Evolutionary conservation across 1,140 invertebrate species (phyloP), one percentile per base, ranked within the genome.

Genomic region (Drosophila sturtevanti): DNA sequence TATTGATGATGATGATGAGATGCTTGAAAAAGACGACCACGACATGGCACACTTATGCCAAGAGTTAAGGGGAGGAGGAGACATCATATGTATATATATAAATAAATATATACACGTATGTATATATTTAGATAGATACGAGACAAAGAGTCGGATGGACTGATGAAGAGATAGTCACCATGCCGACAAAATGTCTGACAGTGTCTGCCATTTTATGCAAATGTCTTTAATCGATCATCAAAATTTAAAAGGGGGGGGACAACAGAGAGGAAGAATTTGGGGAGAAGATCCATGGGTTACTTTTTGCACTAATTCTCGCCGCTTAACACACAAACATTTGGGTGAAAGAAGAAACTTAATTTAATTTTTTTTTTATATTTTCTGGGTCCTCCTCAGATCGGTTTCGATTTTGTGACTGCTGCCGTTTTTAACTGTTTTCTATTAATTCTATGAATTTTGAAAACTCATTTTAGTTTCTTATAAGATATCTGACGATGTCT

Each of bases 391-490:
- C 27, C 27, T 11, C 9, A 9, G 41, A 48, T 48, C 41, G 41
- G 41, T 48, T 48, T 65, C 65, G 72, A 51, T 64, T 65, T 65
- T 70, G 62, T 61, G 60, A 55, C 63, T 66, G 75, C 63, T 77
- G 81, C 72, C 63, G 74, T 72, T 79, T 70, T 68, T 59, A 77
- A 67, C 64, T 56, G 68, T 63, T 66, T 69, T 76, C 68, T 68
- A 74, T 76, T 86, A 87, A 87, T 86, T 86, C 78, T 86, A 81
- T 66, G 58, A 82, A 79, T 72, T 68, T 70, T 63, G 74, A 70
- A 75, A 77, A 79, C 48, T 71, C 79, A 82, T 79, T 86, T 86
- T 79, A 72, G 84, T 86, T 81, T 86, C 82, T 67, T 75, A 72
- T 6, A 81, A 81, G 35, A 22, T 62, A 27, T 31, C 27, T 31